Percentiles rank a stretch among this genome's conserved stretches.
phyloP scores from a whole-genome alignment of 2,888 invertebrate genomes.

The Macaria notata region DNA sequence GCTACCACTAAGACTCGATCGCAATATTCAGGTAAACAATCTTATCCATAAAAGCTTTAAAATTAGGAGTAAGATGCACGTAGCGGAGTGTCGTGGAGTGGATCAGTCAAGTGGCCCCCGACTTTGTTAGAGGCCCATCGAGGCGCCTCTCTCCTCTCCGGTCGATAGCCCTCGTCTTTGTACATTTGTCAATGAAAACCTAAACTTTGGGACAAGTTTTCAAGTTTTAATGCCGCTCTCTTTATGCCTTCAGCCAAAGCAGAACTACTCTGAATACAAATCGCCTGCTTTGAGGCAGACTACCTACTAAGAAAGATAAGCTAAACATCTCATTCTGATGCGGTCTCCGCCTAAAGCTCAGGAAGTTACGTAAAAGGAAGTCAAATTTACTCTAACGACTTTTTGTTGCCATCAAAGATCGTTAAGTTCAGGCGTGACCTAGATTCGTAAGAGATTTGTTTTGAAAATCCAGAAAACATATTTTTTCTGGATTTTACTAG shows the following conservation, averaged over 20 bases:
- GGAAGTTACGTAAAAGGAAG: conserved; percentile 10
- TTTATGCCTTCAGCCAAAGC: conserved; percentile 1
- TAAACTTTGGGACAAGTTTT: conserved; percentile 25
- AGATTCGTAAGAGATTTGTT: too few species aligned
- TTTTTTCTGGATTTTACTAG: too few species aligned
- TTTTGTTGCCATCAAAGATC: conserved; percentile 20
- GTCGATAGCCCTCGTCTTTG: conserved; percentile 40
- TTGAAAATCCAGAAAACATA: too few species aligned
- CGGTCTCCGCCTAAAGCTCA: conserved; percentile 3
- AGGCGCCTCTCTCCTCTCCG: conserved; percentile 40
- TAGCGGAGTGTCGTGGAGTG: conserved; percentile 26
- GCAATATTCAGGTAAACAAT: too few species aligned
- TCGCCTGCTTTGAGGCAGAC: conserved; percentile 12
- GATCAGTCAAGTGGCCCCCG: conserved; percentile 32
- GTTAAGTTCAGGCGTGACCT: conserved; percentile 13
- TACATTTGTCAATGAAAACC: conserved; percentile 34
- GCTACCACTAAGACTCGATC: too few species aligned
- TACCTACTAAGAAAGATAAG: background rate
- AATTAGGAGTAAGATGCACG: conserved; percentile 37
- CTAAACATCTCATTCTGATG: background rate
- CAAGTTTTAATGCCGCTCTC: conserved; percentile 13
- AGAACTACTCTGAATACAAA: conserved; percentile 28
- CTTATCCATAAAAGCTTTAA: conserved; percentile 30
- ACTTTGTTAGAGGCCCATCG: conserved; percentile 44
- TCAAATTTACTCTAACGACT: conserved; percentile 17